Conservation (phyloP, 2,797 vertebrate genomes). For the Nyctibius grandis region DNA sequence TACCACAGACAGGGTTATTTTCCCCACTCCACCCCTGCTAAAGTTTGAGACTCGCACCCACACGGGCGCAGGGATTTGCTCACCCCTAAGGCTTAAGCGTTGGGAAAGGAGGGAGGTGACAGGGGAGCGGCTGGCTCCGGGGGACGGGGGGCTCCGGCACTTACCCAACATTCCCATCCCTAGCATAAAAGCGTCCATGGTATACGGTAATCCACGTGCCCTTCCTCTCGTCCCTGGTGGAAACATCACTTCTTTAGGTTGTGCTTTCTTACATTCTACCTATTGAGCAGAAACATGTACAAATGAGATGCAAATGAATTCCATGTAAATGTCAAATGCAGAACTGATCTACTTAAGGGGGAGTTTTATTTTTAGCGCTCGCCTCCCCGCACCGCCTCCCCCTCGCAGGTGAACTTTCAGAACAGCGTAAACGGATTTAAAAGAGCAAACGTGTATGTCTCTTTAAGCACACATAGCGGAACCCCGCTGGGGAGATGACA, state of each 20-base stretch:
- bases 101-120: background rate
- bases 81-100: background rate
- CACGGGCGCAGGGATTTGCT: background rate
- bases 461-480: background rate
- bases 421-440: conserved; percentile 26
- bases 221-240: conserved; percentile 93
- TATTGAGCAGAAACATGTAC: conserved; percentile 80
- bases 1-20: conserved; percentile 69
- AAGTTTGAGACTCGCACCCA: conserved; percentile 25
- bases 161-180: conserved; percentile 98
- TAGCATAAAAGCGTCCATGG: conserved; percentile 97
- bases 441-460: background rate
- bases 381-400: conserved; percentile 47
- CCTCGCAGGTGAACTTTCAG: conserved; percentile 63
- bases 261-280: conserved; percentile 99
- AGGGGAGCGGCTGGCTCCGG: background rate
- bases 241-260: conserved; percentile 99
- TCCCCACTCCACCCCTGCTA: background rate
- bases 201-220: conserved; percentile 92
- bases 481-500: background rate
- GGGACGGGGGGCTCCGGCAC: conserved; percentile 53
- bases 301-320: conserved; percentile 84
- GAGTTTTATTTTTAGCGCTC: conserved; percentile 74
- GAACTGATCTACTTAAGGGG: conserved; percentile 65
- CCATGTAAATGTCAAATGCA: conserved; percentile 80